Evolutionary conservation across 2,797 vertebrate genomes (phyloP).

Genomic region (Sus cebifrons): DNA sequence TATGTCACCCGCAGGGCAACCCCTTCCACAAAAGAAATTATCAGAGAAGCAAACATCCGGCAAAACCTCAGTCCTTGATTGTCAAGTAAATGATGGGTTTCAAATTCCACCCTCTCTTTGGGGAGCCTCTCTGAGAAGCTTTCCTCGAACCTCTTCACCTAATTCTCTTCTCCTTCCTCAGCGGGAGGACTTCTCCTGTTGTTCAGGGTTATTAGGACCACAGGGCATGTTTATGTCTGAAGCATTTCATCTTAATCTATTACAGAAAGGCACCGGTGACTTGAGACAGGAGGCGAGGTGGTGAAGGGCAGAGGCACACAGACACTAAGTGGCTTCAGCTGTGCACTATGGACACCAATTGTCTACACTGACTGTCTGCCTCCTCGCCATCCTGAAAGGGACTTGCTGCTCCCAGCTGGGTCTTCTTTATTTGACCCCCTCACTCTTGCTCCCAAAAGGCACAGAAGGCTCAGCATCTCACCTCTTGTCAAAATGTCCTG

Average conservation of each 20-base stretch:
- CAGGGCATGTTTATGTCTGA: background rate
- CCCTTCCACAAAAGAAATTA: background rate
- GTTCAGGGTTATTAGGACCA: background rate
- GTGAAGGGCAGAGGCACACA: rapidly evolving
- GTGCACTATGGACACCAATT: background rate
- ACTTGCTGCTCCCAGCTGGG: background rate
- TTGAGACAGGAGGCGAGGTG: background rate
- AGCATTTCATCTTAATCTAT: rapidly evolving
- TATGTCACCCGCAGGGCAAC: background rate
- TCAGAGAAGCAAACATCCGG: constrained; percentile 57
- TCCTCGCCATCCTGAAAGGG: background rate
- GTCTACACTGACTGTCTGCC: background rate
- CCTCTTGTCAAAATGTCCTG: constrained; percentile 21
- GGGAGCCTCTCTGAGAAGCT: constrained; percentile 25
- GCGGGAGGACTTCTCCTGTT: background rate
- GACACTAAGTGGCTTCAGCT: background rate
- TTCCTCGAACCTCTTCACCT: background rate
- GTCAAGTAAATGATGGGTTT: constrained; percentile 49
- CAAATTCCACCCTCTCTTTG: background rate
- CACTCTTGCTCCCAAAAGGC: background rate
- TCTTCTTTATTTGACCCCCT: background rate
- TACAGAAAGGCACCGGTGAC: background rate
- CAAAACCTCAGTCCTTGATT: constrained; percentile 4
- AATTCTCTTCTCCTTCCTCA: background rate
- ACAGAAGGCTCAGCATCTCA: background rate